A percentile compares a stretch with the other conserved stretches of the same genome.
Evolutionary conservation across 1,140 invertebrate species (phyloP).

Genomic region (Diorhabda sublineata): DNA sequence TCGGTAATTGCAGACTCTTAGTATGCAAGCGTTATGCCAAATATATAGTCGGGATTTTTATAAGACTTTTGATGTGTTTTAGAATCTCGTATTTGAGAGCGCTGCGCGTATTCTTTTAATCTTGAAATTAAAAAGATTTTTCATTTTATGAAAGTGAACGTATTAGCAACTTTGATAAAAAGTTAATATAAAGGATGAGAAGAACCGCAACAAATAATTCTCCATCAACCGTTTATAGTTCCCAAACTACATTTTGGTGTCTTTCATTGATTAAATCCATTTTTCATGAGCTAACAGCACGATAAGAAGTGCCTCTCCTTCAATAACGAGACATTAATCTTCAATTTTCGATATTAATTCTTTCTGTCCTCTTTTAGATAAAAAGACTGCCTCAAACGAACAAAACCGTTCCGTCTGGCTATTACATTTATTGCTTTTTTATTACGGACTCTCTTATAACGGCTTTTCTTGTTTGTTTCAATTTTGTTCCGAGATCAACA

Average conservation of each 20-base stretch:
- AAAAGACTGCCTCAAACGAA: background rate
- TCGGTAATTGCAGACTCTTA: too few species aligned
- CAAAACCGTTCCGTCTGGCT: background rate
- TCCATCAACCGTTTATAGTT: background rate
- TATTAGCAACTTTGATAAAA: background rate
- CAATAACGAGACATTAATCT: background rate
- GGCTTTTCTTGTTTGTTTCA: background rate
- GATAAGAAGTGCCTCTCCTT: slow-evolving; percentile 1
- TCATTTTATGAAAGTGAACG: too few species aligned
- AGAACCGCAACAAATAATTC: background rate
- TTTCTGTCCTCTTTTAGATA: slow-evolving; percentile 2
- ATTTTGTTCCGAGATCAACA: background rate
- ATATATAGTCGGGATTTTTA: too few species aligned
- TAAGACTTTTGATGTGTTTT: too few species aligned
- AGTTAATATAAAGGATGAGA: background rate
- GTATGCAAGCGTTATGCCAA: too few species aligned
- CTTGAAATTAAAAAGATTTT: too few species aligned
- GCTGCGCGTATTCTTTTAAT: too few species aligned
- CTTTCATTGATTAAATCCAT: slow-evolving; percentile 2
- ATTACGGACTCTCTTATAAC: background rate
- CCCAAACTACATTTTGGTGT: background rate
- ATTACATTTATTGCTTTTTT: slow-evolving; percentile 3
- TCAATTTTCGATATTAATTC: slow-evolving; percentile 3
- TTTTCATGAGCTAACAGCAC: slow-evolving; percentile 1
- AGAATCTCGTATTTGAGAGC: too few species aligned